Percentiles rank a stretch among this genome's conserved stretches.
Evolutionary conservation across 2,888 invertebrate genomes (phyloP).

Genomic region (Odiellus spinosus): DNA sequence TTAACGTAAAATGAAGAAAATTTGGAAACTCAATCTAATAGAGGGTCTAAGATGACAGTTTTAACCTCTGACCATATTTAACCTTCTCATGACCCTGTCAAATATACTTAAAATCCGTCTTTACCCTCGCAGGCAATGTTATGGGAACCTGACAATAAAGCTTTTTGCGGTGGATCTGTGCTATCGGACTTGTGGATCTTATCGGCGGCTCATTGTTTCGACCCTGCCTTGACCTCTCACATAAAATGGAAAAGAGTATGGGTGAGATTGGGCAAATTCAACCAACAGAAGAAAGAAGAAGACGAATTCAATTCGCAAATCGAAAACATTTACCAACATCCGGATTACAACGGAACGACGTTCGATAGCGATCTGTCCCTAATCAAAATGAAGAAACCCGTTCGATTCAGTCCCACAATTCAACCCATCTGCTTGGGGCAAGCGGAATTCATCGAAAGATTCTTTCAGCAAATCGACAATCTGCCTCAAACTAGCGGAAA

Average conservation of each 20-base stretch:
- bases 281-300: constrained; percentile 17
- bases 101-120: no score
- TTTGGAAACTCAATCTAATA: no score
- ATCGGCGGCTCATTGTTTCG: constrained; percentile 24
- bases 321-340: constrained; percentile 19
- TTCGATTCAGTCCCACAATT: constrained; percentile 21
- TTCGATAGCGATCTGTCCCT: constrained; percentile 24
- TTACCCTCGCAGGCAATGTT: constrained; percentile 34
- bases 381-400: constrained; percentile 17
- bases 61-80: no score
- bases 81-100: no score
- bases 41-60: no score
- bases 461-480: constrained; percentile 11
- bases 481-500: no score
- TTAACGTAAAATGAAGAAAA: no score
- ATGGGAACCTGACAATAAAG: constrained; percentile 19
- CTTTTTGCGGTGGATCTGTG: constrained; percentile 23
- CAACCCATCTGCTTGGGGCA: constrained; percentile 21
- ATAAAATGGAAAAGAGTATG: constrained; percentile 11
- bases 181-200: constrained; percentile 22
- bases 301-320: constrained; percentile 19
- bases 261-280: constrained; percentile 22
- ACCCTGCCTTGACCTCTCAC: constrained; percentile 2
- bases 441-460: constrained; percentile 3
- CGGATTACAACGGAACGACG: constrained; percentile 20